Base-by-base conservation (phyloP, 2,113 vertebrate genomes). In the Bujurquina vittata region DNA sequence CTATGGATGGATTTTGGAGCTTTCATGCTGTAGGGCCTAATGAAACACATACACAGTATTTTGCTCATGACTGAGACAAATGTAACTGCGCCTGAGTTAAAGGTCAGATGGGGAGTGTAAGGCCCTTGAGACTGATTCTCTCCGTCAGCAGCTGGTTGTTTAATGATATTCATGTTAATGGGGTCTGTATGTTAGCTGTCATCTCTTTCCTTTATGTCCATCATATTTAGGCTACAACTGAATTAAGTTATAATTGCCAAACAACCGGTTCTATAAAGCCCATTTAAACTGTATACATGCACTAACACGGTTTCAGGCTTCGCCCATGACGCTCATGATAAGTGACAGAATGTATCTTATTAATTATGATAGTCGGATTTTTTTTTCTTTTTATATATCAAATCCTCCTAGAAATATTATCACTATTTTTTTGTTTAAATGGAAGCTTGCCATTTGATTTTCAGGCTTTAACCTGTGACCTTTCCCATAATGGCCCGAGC, bases 131-230 rank as follows among this genome's bases (percentile, higher is more conserved):
- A 57, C 74, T 15, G 83, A 75, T 49, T 83, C 75, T 77, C 67
- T 81, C 73, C 72, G 54, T 86, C 89, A 87, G 92, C 91, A 92
- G 91, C 89, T 93, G 93, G 9, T 40, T 85, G 75, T 87, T 74
- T 87, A 79, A 87, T 91, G 63, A 79, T 90, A 85, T 92, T 88
- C 84, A 67, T 91, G 87, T 90, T 93, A 93, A 93, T 90, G 88
- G 88, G 89, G 31, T 74, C 84, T 89, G 56, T 56, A 91, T 90
- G 89, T 81, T 91, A 33, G 82, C 87, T 93, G 91, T 92, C 92
- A 93, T 89, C 84, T 87, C 83, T 79, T 93, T 83, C 88, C 88
- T 91, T 67, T 79, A 35, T 75, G 84, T 46, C 82, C 84, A 83
- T 93, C 92, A 92, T 23, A 83, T 67, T 73, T 69, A 76, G 78